Conservation (phyloP, 2,888 invertebrate species). For the Cepaea hortensis region DNA sequence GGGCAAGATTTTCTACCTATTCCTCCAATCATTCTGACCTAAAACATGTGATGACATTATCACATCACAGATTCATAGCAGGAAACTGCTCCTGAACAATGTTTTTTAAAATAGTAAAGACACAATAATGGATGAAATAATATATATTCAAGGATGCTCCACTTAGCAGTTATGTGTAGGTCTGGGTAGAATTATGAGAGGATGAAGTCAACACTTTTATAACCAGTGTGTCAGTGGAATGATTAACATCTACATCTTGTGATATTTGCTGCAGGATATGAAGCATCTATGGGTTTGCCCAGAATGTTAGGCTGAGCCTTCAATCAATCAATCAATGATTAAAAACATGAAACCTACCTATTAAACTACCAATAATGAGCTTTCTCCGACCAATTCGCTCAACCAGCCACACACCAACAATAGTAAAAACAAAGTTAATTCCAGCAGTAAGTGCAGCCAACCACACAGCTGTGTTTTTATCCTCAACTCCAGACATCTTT, state of each 20-base stretch:
- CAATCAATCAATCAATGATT: neutral
- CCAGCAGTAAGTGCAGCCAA: slow-evolving; percentile 76
- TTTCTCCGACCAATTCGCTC: slow-evolving; percentile 77
- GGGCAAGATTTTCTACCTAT: too few relatives aligned
- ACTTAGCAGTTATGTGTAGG: too few relatives aligned
- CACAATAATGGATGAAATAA: too few relatives aligned
- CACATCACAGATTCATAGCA: too few relatives aligned
- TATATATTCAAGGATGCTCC: too few relatives aligned
- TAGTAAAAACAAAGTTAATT: slow-evolving; percentile 78
- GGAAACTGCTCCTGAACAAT: too few relatives aligned
- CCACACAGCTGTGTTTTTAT: slow-evolving; percentile 78
- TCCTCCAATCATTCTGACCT: too few relatives aligned
- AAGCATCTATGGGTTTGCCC: neutral
- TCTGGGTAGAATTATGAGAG: too few relatives aligned
- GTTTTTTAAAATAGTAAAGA: too few relatives aligned
- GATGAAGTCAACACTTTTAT: neutral
- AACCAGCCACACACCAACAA: slow-evolving; percentile 78
- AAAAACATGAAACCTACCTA: slow-evolving; percentile 66
- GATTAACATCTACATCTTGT: too few relatives aligned
- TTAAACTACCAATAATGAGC: slow-evolving; percentile 66
- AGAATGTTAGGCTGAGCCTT: neutral
- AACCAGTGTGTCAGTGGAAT: neutral
- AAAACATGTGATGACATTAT: too few relatives aligned
- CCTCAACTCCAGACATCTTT: slow-evolving; percentile 76
- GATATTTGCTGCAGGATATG: too few relatives aligned